phyloP scores from a whole-genome alignment of 2,888 invertebrate species.

The Phyllotreta cruciferae region DNA sequence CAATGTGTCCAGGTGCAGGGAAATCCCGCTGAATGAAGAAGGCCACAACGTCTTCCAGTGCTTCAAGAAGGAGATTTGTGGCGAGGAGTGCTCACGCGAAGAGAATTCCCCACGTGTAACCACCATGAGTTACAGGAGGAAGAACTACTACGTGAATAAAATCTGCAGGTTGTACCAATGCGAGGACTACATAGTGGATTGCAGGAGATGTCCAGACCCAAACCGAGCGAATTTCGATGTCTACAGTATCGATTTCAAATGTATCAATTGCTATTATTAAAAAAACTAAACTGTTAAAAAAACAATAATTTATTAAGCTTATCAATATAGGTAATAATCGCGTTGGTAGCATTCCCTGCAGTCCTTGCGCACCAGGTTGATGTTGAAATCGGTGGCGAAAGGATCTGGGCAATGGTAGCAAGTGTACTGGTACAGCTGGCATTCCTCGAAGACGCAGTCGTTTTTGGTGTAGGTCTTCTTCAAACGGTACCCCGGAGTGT shows the following conservation, averaged over 20 bases:
- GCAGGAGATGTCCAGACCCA: constrained; percentile 28
- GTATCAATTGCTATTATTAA: constrained; percentile 32
- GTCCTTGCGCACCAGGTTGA: constrained; percentile 35
- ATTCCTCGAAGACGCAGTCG: constrained; percentile 44
- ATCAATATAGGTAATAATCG: not conserved
- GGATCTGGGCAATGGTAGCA: constrained; percentile 44
- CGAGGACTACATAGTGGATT: constrained; percentile 29
- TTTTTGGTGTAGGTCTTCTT: constrained; percentile 37
- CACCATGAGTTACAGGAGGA: constrained; percentile 8
- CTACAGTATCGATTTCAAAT: constrained; percentile 16
- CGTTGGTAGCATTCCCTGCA: constrained; percentile 36
- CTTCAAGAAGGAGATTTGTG: constrained; percentile 30
- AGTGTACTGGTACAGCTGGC: constrained; percentile 38
- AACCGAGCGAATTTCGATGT: constrained; percentile 6
- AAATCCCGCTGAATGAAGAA: constrained; percentile 27
- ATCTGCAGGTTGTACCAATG: constrained; percentile 23
- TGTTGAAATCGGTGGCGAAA: constrained; percentile 35
- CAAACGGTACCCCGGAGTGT: constrained; percentile 40
- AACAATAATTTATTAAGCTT: too few species aligned
- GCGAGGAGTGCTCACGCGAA: constrained; percentile 16
- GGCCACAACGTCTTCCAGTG: constrained; percentile 33
- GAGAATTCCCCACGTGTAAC: not conserved
- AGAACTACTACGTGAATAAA: constrained; percentile 18
- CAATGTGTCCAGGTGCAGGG: constrained; percentile 22
- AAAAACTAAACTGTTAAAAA: constrained; percentile 11